Evolutionary conservation across 2,113 vertebrate genomes (phyloP), one percentile per base, ranked within the genome.

Genomic region (Leptodactylus fuscus): DNA sequence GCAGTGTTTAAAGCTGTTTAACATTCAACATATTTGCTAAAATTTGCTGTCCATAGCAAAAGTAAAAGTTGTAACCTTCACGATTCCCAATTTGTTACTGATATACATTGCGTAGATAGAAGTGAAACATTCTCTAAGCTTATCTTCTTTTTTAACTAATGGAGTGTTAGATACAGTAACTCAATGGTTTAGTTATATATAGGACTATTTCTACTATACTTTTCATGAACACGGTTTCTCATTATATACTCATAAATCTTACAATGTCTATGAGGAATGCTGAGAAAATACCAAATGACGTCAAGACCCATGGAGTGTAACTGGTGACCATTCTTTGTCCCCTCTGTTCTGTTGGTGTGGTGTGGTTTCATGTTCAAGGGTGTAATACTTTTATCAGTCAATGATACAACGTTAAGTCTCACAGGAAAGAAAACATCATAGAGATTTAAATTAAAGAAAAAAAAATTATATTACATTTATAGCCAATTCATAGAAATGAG

Each of bases 241-340:
- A 71, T 71, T 71, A 71, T n/a, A 71, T n/a, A n/a, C 69, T 15
- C 69, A 71, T 71, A 11, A 22, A 20, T 41, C n/a, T 44, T 4
- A n/a, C 69, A n/a, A 38, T 41, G 36, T 71, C 69, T 41, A 44
- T n/a, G 69, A 71, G 36, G 15, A 58, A n/a, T 41, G 36, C 69
- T 41, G 36, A 41, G 69, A 41, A 71, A 71, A 38, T 71, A 41
- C 22, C 36, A 71, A 41, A 41, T 71, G 69, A 55, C 53, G 53
- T 55, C 20, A 55, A n/a, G 53, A 55, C 20, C 20, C 53, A 55
- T 55, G 22, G 49, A 15, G 49, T n/a, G n/a, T n/a, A n/a, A 51
- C 49, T 51, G 13, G 15, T 55, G 53, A 55, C 53, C 53, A 55
- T 55, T 22, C 20, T 55, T 55, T 55, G 53, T 55, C 11, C 46